Base-by-base conservation (phyloP, 2,797 vertebrate species). In the Gymnocypris eckloni region DNA sequence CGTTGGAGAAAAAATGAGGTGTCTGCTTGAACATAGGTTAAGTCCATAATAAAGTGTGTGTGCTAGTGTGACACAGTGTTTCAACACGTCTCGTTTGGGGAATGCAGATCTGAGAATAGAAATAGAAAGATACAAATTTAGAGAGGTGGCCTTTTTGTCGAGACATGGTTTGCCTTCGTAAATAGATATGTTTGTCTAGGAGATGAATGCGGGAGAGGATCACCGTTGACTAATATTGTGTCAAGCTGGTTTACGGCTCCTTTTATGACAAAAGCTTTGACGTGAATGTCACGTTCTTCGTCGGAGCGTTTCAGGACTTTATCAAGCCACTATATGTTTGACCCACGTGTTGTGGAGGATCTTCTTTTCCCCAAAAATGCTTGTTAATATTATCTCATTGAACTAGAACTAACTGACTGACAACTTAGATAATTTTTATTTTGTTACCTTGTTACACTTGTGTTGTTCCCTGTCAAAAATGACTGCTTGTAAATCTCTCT, bases 81-180 rank as follows among this genome's bases (percentile, higher is more conserved):
- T 79, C 73, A 54, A 28, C 48, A 39, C 64, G 43, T 89, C 81
- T 82, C 13, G 41, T 81, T 77, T 86, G 73, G 84, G 86, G 85
- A 75, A 88, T 79, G 82, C 56, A 6, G 79, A 86, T 72, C 85
- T 87, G 72, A 73, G 87, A 88, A 85, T 89, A 86, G 86, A 87
- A 89, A 81, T 79, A 61, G 88, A 86, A 77, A 86, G 84, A 79
- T 88, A 89, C 73, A 89, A 75, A 89, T 89, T 89, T 88, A 89
- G 88, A 88, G 85, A 81, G 79, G 88, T 77, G 82, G 50, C 56
- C 67, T 87, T 77, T 83, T 83, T 88, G 83, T 76, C 13, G 18
- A 80, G 50, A 75, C 76, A 54, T 41, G 80, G 80, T 89, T 84
- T 52, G 76, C 22, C 69, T 73, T 84, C 37, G 86, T 73, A 86